Evolutionary conservation across 2,113 vertebrate species (phyloP), one percentile per base, ranked within the genome.

Genomic region (Polyodon spathula): DNA sequence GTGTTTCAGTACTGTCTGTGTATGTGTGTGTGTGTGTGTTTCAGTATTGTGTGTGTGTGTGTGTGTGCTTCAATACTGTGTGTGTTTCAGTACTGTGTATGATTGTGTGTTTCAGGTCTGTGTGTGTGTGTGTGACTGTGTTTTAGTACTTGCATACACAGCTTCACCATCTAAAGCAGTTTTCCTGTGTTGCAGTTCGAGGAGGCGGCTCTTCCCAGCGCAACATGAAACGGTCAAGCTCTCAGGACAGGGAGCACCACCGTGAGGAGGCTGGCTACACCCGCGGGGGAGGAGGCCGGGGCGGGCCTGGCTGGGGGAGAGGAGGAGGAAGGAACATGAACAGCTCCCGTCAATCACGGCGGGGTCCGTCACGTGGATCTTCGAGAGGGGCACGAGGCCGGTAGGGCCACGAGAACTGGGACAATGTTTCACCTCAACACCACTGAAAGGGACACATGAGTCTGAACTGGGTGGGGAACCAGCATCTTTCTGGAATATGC

Each of bases 221-320:
- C 74, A 72, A 79, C 0, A 71, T 81, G 38, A 89, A 89, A 54
- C 84, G 88, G 43, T 85, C 87, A 59, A 82, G 82, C 38, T 87
- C 88, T 55, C 76, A 87, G 54, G 88, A 90, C 56, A 82, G 86
- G 72, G 87, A 89, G 6, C 87, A 85, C 59, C 90, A 84, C 71
- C 87, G 93, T 73, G 95, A 97, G 1, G 95, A 97, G 40, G 69
- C 74, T 1, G 84, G 80, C 54, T 92, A 88, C 42, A 27, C 87
- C 58, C 90, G 84, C 0, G 88, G 90, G 78, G 91, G 80, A 27
- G 27, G 27, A 27, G 27, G 27, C 27, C 27, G 27, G 27, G 27
- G 1, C 27, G 27, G 27, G 46, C 84, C 84, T 37, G 81, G 79
- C 42, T 84, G 82, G 68, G 86, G 81, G 1, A 67, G 87, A 59